phyloP scores from a whole-genome alignment of 1,140 invertebrate species.

The Zaprionus africanus region DNA sequence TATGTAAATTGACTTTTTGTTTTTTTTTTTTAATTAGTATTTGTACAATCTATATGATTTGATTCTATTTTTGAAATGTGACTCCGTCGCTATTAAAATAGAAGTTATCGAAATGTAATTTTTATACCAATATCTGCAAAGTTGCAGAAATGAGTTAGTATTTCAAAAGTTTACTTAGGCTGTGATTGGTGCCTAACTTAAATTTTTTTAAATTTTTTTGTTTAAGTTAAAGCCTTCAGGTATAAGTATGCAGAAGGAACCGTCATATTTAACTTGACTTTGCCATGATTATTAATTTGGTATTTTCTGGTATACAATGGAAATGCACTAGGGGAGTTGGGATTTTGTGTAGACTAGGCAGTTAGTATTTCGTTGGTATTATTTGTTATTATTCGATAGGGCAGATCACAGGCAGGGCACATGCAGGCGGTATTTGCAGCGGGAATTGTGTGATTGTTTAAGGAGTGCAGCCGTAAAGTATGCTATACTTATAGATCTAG shows the following conservation, averaged over 20 bases:
- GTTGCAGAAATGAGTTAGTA: too few relatives aligned
- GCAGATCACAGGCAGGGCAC: slow-evolving; percentile 37
- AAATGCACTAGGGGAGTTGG: background rate
- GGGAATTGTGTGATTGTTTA: slow-evolving; percentile 6
- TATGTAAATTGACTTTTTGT: too few relatives aligned
- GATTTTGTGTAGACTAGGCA: slow-evolving; percentile 42
- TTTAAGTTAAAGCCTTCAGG: background rate
- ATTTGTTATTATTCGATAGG: background rate
- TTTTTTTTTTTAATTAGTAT: too few relatives aligned
- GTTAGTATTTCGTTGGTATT: slow-evolving; percentile 26
- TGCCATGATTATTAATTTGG: background rate
- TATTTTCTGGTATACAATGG: background rate
- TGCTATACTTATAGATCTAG: slow-evolving; percentile 6
- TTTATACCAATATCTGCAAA: too few relatives aligned
- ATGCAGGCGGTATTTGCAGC: slow-evolving; percentile 35
- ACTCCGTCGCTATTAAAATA: too few relatives aligned
- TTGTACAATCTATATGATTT: too few relatives aligned
- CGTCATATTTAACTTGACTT: background rate
- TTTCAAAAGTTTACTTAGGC: too few relatives aligned
- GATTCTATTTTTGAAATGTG: too few relatives aligned
- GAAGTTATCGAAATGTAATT: too few relatives aligned
- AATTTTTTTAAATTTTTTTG: background rate
- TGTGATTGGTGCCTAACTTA: too few relatives aligned
- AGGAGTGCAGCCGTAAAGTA: slow-evolving; percentile 10
- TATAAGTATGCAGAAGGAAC: background rate